phyloP scores from a whole-genome alignment of 2,797 vertebrate species.

The Sphenodon punctatus region DNA sequence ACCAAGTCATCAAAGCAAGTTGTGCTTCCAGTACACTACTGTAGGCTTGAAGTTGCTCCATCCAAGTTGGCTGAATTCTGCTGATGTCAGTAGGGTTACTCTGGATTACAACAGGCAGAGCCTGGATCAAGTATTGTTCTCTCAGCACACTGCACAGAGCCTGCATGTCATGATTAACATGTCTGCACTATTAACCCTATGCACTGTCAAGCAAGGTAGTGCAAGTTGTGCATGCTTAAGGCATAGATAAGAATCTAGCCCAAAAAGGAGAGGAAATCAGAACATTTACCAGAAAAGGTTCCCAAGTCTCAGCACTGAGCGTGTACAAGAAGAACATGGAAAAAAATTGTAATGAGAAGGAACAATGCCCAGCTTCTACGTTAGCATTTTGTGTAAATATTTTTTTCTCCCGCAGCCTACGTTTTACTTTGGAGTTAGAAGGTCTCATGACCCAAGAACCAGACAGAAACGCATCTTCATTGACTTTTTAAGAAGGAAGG shows the following conservation, averaged over 20 bases:
- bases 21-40: neutral
- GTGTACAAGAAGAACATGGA: neutral
- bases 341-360: neutral
- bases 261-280: neutral
- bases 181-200: neutral
- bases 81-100: neutral
- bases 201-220: neutral
- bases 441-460: neutral
- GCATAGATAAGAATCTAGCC: neutral
- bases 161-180: rapidly evolving
- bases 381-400: neutral
- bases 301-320: neutral
- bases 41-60: rapidly evolving
- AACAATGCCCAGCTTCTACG: neutral
- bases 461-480: rapidly evolving
- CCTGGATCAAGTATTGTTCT: neutral
- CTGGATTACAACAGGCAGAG: neutral
- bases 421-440: neutral
- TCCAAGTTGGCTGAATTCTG: neutral
- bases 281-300: neutral
- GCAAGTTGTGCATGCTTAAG: neutral
- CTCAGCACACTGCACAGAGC: neutral
- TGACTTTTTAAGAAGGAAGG: neutral
- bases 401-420: neutral
- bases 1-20: neutral